A percentile compares a stretch with the other conserved stretches of the same genome.
These are phyloP conservation scores for Acrossocheilus fasciatus DNA, from an alignment of 2,797 vertebrate genomes.

Conservation along the genomic window DNA sequence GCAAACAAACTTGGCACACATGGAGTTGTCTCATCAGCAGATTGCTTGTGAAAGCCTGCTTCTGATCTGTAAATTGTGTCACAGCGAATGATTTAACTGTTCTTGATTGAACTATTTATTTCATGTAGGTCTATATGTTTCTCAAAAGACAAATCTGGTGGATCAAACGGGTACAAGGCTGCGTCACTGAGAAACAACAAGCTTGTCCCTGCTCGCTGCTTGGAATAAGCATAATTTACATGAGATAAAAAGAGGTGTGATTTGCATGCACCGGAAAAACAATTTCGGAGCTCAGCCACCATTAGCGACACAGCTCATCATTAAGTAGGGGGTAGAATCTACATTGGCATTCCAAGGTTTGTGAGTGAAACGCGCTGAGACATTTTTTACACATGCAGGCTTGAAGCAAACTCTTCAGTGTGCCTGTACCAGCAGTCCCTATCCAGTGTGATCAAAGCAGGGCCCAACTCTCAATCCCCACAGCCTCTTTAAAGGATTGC, in stretches of 20 bases:
- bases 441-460: conserved; percentile 58
- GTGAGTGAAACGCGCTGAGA: conserved; percentile 24
- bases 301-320: conserved; percentile 39
- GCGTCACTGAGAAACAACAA: conserved; percentile 8
- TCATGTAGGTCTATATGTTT: conserved; percentile 30
- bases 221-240: conserved; percentile 31
- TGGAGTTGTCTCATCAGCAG: neutral
- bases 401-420: conserved; percentile 34
- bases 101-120: conserved; percentile 55
- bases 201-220: conserved; percentile 1
- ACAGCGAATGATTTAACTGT: conserved; percentile 40
- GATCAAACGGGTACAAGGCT: conserved; percentile 47
- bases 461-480: conserved; percentile 48
- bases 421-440: conserved; percentile 37
- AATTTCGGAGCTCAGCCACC: neutral
- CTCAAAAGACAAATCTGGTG: conserved; percentile 50
- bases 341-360: conserved; percentile 5
- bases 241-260: conserved; percentile 22
- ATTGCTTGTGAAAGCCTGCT: conserved; percentile 55
- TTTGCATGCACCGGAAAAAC: conserved; percentile 34
- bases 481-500: conserved; percentile 53
- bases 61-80: conserved; percentile 59
- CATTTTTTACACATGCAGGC: conserved; percentile 25
- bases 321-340: neutral
- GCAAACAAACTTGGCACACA: conserved; percentile 13